phyloP scores from a whole-genome alignment of 1,140 invertebrate genomes.

The Drosophila bipectinata region DNA sequence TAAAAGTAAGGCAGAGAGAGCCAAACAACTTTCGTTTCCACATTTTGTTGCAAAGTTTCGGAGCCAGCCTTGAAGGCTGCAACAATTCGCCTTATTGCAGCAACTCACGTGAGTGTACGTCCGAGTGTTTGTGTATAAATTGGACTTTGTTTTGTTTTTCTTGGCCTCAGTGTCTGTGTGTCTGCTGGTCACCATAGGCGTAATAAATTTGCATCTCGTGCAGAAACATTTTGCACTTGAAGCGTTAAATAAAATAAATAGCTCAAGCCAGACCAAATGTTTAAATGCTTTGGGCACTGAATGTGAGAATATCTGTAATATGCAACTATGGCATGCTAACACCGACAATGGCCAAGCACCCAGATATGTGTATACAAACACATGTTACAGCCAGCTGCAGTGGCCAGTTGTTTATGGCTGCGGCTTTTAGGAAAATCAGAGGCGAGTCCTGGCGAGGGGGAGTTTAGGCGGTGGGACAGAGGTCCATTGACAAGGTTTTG shows the following conservation, averaged over 20 bases:
- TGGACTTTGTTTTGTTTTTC: not conserved
- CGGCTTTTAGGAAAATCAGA: slow-evolving; percentile 15
- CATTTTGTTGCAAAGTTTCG: slow-evolving; percentile 55
- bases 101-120: not conserved
- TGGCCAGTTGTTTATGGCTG: slow-evolving; percentile 58
- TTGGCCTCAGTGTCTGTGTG: not conserved
- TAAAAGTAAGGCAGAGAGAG: slow-evolving; percentile 52
- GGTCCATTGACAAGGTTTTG: slow-evolving; percentile 54
- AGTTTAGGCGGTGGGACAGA: slow-evolving; percentile 6
- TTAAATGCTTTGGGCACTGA: slow-evolving; percentile 48
- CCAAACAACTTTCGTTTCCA: slow-evolving; percentile 54
- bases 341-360: slow-evolving; percentile 22
- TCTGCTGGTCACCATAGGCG: slow-evolving; percentile 11
- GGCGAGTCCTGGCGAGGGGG: not conserved
- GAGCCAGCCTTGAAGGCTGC: slow-evolving; percentile 31
- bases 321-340: slow-evolving; percentile 15
- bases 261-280: slow-evolving; percentile 37
- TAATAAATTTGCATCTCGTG: slow-evolving; percentile 50
- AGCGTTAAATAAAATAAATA: slow-evolving; percentile 63
- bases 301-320: slow-evolving; percentile 22
- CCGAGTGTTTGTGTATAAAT: not conserved
- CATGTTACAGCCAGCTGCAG: slow-evolving; percentile 57
- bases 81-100: slow-evolving; percentile 21
- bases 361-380: slow-evolving; percentile 31
- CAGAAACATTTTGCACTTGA: slow-evolving; percentile 49